Conservation (phyloP, 1,140 invertebrate species). For the Drosophila fuyamai region DNA sequence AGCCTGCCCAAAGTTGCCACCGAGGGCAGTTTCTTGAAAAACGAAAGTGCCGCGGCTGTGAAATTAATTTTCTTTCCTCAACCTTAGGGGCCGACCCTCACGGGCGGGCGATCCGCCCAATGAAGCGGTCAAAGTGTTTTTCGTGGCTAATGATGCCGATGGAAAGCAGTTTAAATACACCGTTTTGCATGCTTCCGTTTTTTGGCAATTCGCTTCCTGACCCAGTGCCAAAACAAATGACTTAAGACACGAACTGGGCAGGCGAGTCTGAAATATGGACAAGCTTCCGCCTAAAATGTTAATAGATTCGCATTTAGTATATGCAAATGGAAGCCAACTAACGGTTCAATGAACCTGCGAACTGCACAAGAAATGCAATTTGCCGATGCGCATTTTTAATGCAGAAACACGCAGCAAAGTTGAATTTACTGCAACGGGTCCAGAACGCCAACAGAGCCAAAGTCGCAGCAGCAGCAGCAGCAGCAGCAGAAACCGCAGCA, state of each 20-base stretch:
- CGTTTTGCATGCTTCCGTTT: conserved; percentile 60
- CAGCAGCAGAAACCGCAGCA: conserved; percentile 12
- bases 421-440: conserved; percentile 41
- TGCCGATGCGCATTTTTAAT: conserved; percentile 53
- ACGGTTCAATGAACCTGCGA: conserved; percentile 64
- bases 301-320: conserved; percentile 45
- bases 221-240: conserved; percentile 66
- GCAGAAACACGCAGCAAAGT: conserved; percentile 62
- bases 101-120: conserved; percentile 7
- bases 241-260: conserved; percentile 71
- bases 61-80: conserved; percentile 63
- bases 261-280: conserved; percentile 12
- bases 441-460: conserved; percentile 40
- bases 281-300: conserved; percentile 57
- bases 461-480: conserved; percentile 12
- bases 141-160: conserved; percentile 38
- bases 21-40: conserved; percentile 54
- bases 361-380: conserved; percentile 67
- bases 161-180: conserved; percentile 36
- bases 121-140: conserved; percentile 37
- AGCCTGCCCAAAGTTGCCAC: conserved; percentile 45
- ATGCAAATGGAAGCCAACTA: conserved; percentile 53
- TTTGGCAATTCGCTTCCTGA: conserved; percentile 54
- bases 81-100: conserved; percentile 36
- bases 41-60: conserved; percentile 58